These are phyloP conservation scores for Agrochola lota DNA, from an alignment of 2,888 invertebrate genomes.

Conservation along the genomic window DNA sequence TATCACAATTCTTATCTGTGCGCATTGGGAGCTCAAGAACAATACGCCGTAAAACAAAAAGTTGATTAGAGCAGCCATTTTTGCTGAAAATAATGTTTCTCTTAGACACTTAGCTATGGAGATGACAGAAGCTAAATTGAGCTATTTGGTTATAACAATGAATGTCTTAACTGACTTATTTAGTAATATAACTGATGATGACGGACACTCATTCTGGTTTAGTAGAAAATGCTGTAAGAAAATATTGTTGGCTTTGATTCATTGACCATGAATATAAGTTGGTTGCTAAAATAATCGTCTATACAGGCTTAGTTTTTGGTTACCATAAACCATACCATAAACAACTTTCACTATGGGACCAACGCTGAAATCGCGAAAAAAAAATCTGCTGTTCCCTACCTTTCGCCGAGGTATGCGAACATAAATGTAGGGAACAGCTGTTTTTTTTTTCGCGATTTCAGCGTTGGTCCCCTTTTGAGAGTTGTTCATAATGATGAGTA, in stretches of 20 bases:
- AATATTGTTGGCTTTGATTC: neutral
- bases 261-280: too few species aligned
- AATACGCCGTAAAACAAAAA: constrained; percentile 75
- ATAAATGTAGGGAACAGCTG: too few species aligned
- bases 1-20: constrained; percentile 72
- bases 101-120: constrained; percentile 47
- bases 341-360: too few species aligned
- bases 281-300: neutral
- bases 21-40: constrained; percentile 73
- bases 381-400: too few species aligned
- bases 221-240: neutral
- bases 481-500: too few species aligned
- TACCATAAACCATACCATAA: too few species aligned
- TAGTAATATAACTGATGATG: constrained; percentile 3
- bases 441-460: too few species aligned
- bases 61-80: constrained; percentile 71
- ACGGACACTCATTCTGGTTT: neutral
- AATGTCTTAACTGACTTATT: constrained; percentile 17
- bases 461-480: too few species aligned
- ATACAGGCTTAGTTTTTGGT: too few species aligned
- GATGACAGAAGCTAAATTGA: constrained; percentile 25
- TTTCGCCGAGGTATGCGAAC: too few species aligned
- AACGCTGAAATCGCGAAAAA: too few species aligned
- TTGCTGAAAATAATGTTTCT: constrained; percentile 53
- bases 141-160: constrained; percentile 29